A percentile compares a stretch with the other conserved stretches of the same genome.
Conservation (phyloP, 2,797 vertebrate genomes). For the Helicolenus hilgendorfi region DNA sequence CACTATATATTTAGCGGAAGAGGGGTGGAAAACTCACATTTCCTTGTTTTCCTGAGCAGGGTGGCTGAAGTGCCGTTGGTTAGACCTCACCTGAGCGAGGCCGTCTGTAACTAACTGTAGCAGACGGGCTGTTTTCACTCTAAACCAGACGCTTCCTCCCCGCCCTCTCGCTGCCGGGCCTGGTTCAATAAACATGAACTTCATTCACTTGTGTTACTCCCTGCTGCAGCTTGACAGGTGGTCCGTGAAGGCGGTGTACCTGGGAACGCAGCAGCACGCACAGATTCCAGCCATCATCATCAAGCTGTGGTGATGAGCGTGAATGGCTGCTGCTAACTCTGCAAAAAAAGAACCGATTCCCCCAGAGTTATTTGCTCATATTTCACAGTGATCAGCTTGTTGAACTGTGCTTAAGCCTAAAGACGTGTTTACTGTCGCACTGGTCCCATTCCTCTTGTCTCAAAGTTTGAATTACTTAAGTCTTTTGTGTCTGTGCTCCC, state of each 20-base stretch:
- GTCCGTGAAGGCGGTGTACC: constrained; percentile 61
- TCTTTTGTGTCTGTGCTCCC: constrained; percentile 34
- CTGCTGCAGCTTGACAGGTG: constrained; percentile 69
- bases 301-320: constrained; percentile 39
- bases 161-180: constrained; percentile 55
- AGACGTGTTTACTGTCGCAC: constrained; percentile 2
- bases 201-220: constrained; percentile 61
- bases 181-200: constrained; percentile 74
- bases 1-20: constrained; percentile 67
- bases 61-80: constrained; percentile 30
- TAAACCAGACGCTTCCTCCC: constrained; percentile 84
- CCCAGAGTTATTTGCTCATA: constrained; percentile 31
- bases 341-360: background rate
- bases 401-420: constrained; percentile 24
- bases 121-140: constrained; percentile 78
- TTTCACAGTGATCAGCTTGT: constrained; percentile 52
- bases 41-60: constrained; percentile 66
- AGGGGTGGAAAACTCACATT: constrained; percentile 61
- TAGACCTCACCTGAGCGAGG: constrained; percentile 70
- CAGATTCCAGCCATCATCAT: constrained; percentile 26
- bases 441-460: background rate
- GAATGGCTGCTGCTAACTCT: constrained; percentile 34
- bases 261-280: constrained; percentile 34
- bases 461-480: constrained; percentile 5
- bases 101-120: constrained; percentile 32